Conservation (phyloP, 1,140 invertebrate genomes). For the Planococcus citri region DNA sequence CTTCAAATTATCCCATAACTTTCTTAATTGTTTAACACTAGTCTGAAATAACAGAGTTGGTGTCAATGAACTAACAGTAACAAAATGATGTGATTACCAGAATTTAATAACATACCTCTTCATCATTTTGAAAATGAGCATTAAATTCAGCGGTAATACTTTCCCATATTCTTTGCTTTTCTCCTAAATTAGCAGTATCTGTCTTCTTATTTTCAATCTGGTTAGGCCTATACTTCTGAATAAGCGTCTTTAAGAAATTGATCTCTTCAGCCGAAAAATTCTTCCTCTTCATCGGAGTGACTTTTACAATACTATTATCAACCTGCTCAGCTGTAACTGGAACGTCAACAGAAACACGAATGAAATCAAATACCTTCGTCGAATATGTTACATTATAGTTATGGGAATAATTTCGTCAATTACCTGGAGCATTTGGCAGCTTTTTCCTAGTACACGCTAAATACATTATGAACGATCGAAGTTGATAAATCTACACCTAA, state of each 20-base stretch:
- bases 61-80: neutral
- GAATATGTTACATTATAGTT: neutral
- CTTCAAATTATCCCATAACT: slow-evolving; percentile 12
- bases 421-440: neutral
- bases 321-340: neutral
- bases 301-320: neutral
- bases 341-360: neutral
- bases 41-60: slow-evolving; percentile 4
- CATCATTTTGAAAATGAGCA: neutral
- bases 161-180: slow-evolving; percentile 12
- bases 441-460: neutral
- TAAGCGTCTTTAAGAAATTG: neutral
- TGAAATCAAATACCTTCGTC: neutral
- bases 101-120: neutral
- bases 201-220: slow-evolving; percentile 14
- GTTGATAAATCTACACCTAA: too few relatives aligned
- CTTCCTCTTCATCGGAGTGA: neutral
- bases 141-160: slow-evolving; percentile 11
- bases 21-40: slow-evolving; percentile 3
- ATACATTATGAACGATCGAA: neutral
- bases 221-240: slow-evolving; percentile 10
- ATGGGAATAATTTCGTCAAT: neutral
- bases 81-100: too few relatives aligned
- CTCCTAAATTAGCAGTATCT: neutral
- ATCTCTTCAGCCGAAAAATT: slow-evolving; percentile 12